Evolutionary conservation across 1,140 invertebrate species (phyloP).

Genomic region (Palaemon carinicauda): DNA sequence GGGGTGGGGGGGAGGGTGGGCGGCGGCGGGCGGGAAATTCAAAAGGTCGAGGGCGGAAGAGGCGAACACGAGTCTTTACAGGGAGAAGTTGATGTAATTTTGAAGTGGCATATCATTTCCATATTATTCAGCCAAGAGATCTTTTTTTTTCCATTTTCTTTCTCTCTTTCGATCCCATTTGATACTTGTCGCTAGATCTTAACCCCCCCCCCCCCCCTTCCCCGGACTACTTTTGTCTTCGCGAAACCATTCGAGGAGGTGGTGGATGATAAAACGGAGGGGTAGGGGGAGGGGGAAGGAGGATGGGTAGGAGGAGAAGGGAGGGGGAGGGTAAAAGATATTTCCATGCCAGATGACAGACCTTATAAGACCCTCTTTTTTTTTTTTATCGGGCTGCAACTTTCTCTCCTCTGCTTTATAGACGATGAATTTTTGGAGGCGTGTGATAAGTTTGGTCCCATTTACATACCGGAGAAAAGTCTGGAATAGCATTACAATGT

Average conservation of each 20-base stretch:
- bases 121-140: conserved; percentile 33
- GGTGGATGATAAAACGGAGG: background rate
- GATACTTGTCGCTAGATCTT: conserved; percentile 20
- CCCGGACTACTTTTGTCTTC: background rate
- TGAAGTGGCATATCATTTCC: conserved; percentile 55
- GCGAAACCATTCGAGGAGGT: background rate
- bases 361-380: too few relatives aligned
- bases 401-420: too few relatives aligned
- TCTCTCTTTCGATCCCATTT: background rate
- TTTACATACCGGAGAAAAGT: background rate
- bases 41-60: conserved; percentile 43
- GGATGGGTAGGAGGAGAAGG: background rate
- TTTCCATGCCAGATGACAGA: background rate
- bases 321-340: background rate
- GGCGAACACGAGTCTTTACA: conserved; percentile 51
- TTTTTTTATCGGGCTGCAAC: too few relatives aligned
- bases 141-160: background rate
- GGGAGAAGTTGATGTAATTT: conserved; percentile 53
- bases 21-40: too few relatives aligned
- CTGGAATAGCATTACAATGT: too few relatives aligned
- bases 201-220: too few relatives aligned
- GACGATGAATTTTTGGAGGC: too few relatives aligned
- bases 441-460: background rate
- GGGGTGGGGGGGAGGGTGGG: conserved; percentile 26
- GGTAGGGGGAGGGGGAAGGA: background rate